phyloP scores from a whole-genome alignment of 2,797 vertebrate species.

The Podargus strigoides region DNA sequence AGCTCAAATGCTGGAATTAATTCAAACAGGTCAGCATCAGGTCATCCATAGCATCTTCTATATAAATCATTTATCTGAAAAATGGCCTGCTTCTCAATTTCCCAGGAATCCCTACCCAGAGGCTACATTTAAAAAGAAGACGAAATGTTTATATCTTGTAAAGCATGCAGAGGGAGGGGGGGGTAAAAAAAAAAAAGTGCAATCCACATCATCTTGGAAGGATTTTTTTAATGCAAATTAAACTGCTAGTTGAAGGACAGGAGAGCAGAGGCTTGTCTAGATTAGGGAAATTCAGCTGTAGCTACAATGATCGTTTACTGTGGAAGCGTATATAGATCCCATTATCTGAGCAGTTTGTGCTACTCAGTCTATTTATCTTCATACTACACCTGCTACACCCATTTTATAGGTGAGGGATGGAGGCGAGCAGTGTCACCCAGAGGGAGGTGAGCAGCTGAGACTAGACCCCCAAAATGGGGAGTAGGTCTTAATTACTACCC shows the following conservation, averaged over 20 bases:
- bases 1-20: constrained; percentile 65
- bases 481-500: neutral
- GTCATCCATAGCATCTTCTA: constrained; percentile 56
- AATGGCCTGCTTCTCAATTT: constrained; percentile 13
- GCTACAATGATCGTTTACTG: constrained; percentile 9
- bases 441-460: neutral
- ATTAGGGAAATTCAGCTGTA: constrained; percentile 42
- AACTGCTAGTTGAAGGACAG: constrained; percentile 35
- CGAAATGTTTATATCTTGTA: constrained; percentile 28
- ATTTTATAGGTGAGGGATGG: neutral
- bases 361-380: constrained; percentile 31
- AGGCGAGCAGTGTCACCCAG: neutral
- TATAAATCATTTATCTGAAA: constrained; percentile 63
- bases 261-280: constrained; percentile 40
- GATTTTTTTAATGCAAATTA: constrained; percentile 16
- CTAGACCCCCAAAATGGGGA: neutral
- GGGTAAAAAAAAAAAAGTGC: neutral
- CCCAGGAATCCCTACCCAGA: constrained; percentile 17
- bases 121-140: neutral
- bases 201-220: neutral
- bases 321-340: constrained; percentile 15
- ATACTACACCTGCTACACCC: constrained; percentile 29
- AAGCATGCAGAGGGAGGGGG: neutral
- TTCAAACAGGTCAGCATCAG: constrained; percentile 66
- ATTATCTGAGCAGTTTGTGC: constrained; percentile 37